Conservation (phyloP, 2,888 invertebrate genomes). For the Uropetala carovei region DNA sequence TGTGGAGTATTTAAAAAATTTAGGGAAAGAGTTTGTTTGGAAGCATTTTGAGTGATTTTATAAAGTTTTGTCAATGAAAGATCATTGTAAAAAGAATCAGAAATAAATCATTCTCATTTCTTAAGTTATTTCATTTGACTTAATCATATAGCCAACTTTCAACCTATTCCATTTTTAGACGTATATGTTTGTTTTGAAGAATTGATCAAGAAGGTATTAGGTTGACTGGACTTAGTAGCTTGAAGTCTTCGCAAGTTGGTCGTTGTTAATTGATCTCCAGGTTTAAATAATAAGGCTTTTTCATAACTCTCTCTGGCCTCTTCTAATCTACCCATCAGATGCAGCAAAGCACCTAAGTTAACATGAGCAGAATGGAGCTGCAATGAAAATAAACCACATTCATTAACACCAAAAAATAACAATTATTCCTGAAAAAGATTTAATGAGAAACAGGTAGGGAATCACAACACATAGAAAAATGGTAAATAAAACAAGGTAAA, state of each 20-base stretch:
- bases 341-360: constrained; percentile 77
- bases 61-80: too few relatives aligned
- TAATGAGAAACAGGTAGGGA: not conserved
- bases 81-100: too few relatives aligned
- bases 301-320: constrained; percentile 75
- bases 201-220: not conserved
- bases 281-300: constrained; percentile 74
- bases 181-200: constrained; percentile 3
- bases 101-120: too few relatives aligned
- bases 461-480: not conserved
- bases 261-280: constrained; percentile 74
- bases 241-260: constrained; percentile 74
- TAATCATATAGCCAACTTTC: too few relatives aligned
- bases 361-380: constrained; percentile 75
- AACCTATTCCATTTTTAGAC: not conserved
- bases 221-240: not conserved
- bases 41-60: too few relatives aligned
- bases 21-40: too few relatives aligned
- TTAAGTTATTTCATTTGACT: too few relatives aligned
- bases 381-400: constrained; percentile 62
- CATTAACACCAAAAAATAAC: too few relatives aligned
- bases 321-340: constrained; percentile 75
- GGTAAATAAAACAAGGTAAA: too few relatives aligned
- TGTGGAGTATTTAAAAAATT: too few relatives aligned
- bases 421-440: not conserved